Evolutionary conservation across 2,797 vertebrate species (phyloP).

Genomic region (Protonibea diacanthus): DNA sequence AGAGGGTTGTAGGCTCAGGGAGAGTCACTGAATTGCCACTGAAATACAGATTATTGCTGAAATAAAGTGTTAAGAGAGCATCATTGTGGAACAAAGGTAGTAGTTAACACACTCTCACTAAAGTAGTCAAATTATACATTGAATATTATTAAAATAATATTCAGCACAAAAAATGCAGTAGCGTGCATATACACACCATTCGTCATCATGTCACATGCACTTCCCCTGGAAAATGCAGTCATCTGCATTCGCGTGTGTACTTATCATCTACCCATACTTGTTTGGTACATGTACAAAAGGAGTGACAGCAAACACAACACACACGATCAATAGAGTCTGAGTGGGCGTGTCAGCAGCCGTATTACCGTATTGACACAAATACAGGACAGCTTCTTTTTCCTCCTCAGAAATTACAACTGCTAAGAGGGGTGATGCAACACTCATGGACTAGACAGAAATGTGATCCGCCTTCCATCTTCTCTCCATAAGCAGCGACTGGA

Average conservation of each 20-base stretch:
- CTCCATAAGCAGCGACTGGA: neutral
- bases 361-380: neutral
- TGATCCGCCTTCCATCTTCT: neutral
- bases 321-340: conserved; percentile 5
- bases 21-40: neutral
- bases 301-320: conserved; percentile 35
- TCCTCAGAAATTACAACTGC: neutral
- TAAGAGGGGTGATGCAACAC: neutral
- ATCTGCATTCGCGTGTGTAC: neutral
- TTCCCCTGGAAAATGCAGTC: neutral
- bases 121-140: neutral
- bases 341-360: conserved; percentile 18
- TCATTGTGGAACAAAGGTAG: neutral
- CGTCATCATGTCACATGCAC: neutral
- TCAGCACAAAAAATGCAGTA: neutral
- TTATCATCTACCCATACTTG: neutral
- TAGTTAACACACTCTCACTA: neutral
- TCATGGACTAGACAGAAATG: neutral
- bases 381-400: neutral
- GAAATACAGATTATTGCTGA: neutral
- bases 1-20: neutral
- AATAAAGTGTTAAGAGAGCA: neutral
- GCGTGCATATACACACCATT: neutral
- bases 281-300: conserved; percentile 48
- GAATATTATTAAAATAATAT: neutral